Conservation (phyloP, 2,113 vertebrate genomes). For the Sylvietta virens region DNA sequence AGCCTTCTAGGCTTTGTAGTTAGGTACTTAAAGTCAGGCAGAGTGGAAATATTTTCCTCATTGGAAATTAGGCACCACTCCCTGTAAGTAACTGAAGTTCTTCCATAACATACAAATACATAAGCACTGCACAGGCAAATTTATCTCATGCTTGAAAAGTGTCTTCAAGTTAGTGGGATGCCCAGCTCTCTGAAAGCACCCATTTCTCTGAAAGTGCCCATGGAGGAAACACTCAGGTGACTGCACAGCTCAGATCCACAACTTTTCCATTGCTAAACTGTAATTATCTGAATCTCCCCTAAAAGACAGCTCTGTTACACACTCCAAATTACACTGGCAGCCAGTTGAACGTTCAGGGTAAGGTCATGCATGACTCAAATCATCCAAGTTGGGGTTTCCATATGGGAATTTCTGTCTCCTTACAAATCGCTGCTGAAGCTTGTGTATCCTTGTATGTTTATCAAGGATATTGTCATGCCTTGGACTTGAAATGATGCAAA, state of each 20-base stretch:
- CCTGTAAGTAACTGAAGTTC: not conserved
- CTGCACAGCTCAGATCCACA: not conserved
- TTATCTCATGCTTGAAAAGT: not conserved
- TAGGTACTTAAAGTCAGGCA: not conserved
- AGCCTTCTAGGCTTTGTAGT: not conserved
- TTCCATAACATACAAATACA: not conserved
- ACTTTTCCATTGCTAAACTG: not conserved
- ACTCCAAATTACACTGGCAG: not conserved
- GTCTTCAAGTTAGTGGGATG: not conserved
- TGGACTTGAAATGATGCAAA: not conserved
- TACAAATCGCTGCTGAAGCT: not conserved
- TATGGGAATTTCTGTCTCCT: not conserved
- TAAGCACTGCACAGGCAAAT: not conserved
- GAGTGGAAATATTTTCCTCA: not conserved
- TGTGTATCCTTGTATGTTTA: not conserved
- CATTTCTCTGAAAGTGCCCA: not conserved
- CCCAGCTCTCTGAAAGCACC: not conserved
- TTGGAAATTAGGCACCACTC: not conserved
- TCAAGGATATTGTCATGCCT: not conserved
- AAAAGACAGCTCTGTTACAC: not conserved
- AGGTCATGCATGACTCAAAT: not conserved
- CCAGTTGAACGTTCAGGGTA: not conserved
- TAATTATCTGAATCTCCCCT: not conserved
- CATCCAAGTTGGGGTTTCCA: rapidly evolving
- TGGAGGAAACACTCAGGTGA: not conserved